Base-by-base conservation (phyloP, 2,888 invertebrate genomes). In the Thera obeliscata region DNA sequence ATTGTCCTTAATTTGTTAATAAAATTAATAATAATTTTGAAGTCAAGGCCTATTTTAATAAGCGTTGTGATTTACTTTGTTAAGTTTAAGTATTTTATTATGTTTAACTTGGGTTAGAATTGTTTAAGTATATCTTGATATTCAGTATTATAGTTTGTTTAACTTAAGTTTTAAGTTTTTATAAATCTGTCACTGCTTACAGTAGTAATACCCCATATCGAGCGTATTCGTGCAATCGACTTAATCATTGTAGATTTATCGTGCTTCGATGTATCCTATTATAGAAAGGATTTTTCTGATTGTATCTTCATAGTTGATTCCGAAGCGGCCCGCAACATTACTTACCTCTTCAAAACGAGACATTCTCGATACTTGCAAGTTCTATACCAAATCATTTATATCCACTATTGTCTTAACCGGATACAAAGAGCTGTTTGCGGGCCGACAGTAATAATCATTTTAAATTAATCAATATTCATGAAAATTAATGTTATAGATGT, bases 131-230 rank as follows among this genome's bases (percentile, higher is more conserved):
- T 63, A 12, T 58, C 22, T 67, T 8, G 54, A 62, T 68, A 11
- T 50, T 64, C 59, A 69, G 71, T 73, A 71, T 74, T 73, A 67
- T 65, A 33, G 6, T 58, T 38, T 33, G n/a, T 49, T 38, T 54
- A 8, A 38, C 38, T 50, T 50, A 50, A 38, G n/a, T 38, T 57
- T 43, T 52, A 58, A 52, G 33, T 67, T 50, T 61, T 55, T 52
- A 56, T 7, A 52, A 12, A 61, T 62, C 59, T 64, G 56, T 69
- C 72, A 72, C 71, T 12, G 75, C 74, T 74, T 74, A 67, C 55
- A 68, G 64, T 64, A 63, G 67, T 64, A 64, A 46, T 38, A 57
- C 61, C 56, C 49, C 54, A 41, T 43, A 59, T 61, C 58, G 3
- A 35, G 35, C 54, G 36, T 63, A 62, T 56, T 49, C 64, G 55